Conservation (phyloP, 2,113 vertebrate genomes). For the Etheostoma cragini region DNA sequence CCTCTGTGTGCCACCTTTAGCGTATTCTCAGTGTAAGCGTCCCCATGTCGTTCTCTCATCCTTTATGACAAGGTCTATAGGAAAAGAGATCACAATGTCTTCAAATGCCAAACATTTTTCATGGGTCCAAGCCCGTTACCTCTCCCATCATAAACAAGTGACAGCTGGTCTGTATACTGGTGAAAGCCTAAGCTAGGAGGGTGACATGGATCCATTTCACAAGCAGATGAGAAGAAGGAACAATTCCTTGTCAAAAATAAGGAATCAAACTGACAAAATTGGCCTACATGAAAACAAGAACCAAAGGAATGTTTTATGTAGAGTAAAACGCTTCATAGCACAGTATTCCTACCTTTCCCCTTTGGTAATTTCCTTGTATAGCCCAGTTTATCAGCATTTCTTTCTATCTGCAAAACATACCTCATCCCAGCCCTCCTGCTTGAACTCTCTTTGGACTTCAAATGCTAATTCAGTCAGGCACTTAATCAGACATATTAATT, state of each 20-base stretch:
- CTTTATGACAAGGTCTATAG: conserved; percentile 43
- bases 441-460: conserved; percentile 71
- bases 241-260: conserved; percentile 56
- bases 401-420: conserved; percentile 31
- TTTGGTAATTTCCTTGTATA: conserved; percentile 23
- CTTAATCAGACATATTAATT: conserved; percentile 81
- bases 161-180: conserved; percentile 36
- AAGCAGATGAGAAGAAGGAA: conserved; percentile 53
- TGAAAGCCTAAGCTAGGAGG: conserved; percentile 33
- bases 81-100: conserved; percentile 51
- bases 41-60: conserved; percentile 27
- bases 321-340: neutral
- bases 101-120: conserved; percentile 43
- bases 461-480: conserved; percentile 77
- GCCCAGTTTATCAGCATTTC: conserved; percentile 36
- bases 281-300: conserved; percentile 21
- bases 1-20: conserved; percentile 26
- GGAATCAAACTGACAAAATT: conserved; percentile 55
- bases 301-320: conserved; percentile 5
- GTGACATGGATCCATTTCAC: conserved; percentile 54
- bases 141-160: conserved; percentile 36
- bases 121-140: conserved; percentile 64
- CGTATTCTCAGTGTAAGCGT: conserved; percentile 28
- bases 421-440: conserved; percentile 30
- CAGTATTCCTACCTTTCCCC: conserved; percentile 9